A percentile compares a stretch with the other conserved stretches of the same genome.
Evolutionary conservation across 2,797 vertebrate genomes (phyloP).

Genomic region (Rhynchotus rufescens): DNA sequence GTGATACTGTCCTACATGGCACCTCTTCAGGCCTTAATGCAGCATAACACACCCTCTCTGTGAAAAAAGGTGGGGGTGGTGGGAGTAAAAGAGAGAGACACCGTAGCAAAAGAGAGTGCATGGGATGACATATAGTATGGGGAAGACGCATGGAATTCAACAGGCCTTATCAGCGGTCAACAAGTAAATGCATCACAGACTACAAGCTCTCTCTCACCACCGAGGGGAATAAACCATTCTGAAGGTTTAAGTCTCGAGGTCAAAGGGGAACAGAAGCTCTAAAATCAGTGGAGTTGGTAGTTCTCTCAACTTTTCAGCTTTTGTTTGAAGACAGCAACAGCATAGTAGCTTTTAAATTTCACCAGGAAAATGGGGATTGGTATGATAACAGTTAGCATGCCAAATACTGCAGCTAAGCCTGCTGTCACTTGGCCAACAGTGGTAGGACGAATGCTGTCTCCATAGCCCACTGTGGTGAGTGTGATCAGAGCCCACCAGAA

Average conservation of each 20-base stretch:
- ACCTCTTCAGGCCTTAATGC: neutral
- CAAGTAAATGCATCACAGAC: neutral
- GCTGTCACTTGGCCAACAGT: constrained; percentile 7
- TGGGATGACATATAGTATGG: neutral
- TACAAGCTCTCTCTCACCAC: neutral
- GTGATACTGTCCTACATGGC: neutral
- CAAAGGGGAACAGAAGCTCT: neutral
- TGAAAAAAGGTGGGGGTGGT: neutral
- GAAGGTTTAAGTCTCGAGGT: neutral
- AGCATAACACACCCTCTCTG: neutral
- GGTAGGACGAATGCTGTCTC: constrained; percentile 26
- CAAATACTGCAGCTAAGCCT: constrained; percentile 18
- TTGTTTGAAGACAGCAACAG: constrained; percentile 34
- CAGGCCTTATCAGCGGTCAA: neutral
- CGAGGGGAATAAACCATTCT: neutral
- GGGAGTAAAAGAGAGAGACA: neutral
- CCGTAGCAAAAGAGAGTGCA: neutral
- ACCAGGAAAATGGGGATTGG: constrained; percentile 59
- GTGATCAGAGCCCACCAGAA: constrained; percentile 70
- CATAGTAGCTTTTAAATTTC: constrained; percentile 61
- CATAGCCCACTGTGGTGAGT: constrained; percentile 56
- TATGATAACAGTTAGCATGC: constrained; percentile 47
- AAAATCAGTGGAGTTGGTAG: neutral
- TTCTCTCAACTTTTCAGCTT: constrained; percentile 30
- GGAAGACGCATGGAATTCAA: neutral